A percentile compares a stretch with the other conserved stretches of the same genome.
These are phyloP conservation scores for Diogma glabrata DNA, from an alignment of 2,888 invertebrate species.

Conservation along the genomic window DNA sequence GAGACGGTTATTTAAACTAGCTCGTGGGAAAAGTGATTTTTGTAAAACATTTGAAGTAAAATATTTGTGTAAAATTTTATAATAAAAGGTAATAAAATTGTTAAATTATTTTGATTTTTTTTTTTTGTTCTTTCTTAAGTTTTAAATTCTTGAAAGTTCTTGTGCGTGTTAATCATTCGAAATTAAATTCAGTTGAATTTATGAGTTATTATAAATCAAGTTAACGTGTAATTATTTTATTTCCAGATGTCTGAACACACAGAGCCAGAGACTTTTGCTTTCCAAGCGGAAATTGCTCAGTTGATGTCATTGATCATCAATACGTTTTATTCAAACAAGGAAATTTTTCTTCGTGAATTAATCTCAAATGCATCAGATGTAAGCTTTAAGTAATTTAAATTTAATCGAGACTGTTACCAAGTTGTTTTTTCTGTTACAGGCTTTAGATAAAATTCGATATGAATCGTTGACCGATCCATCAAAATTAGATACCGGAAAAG, in stretches of 20 bases:
- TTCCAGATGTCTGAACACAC: conserved; percentile 71
- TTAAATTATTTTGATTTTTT: conserved; percentile 1
- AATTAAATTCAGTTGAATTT: no score
- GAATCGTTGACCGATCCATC: conserved; percentile 94
- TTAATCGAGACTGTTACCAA: no score
- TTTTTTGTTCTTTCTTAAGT: neutral
- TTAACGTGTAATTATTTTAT: conserved; percentile 9
- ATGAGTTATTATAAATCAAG: no score
- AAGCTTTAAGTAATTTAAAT: no score
- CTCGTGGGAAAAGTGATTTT: neutral
- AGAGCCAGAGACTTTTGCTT: conserved; percentile 95
- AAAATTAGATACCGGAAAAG: conserved; percentile 87
- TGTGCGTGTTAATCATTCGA: neutral
- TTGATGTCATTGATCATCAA: conserved; percentile 99
- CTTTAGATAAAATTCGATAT: conserved; percentile 85
- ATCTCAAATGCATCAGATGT: conserved; percentile 98
- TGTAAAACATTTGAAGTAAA: neutral
- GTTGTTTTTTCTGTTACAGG: no score
- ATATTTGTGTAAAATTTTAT: neutral
- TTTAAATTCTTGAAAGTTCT: neutral
- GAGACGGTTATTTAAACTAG: neutral
- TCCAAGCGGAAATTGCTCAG: conserved; percentile 99
- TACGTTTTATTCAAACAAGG: conserved; percentile 99
- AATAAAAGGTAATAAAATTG: no score
- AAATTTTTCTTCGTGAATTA: conserved; percentile 97